phyloP scores from a whole-genome alignment of 2,113 vertebrate species.

The Semicossyphus pulcher region DNA sequence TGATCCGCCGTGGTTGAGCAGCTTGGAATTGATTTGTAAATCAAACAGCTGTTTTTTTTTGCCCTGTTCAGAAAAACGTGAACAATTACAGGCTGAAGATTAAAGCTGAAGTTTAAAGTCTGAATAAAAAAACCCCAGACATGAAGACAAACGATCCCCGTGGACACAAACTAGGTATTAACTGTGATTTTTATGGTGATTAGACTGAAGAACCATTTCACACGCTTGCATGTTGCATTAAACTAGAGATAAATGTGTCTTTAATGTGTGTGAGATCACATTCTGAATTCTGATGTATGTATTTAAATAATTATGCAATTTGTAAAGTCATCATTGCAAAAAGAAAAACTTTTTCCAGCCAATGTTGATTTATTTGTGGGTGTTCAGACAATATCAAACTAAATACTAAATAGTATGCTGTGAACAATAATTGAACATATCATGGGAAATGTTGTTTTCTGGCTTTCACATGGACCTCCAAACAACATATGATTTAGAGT shows the following conservation, averaged over 20 bases:
- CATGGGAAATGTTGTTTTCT: constrained; percentile 71
- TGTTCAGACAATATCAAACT: constrained; percentile 49
- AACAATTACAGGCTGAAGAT: constrained; percentile 6
- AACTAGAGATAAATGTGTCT: constrained; percentile 54
- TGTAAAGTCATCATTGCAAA: constrained; percentile 73
- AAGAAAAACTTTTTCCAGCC: constrained; percentile 59
- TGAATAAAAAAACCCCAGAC: too few species aligned
- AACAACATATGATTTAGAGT: constrained; percentile 69
- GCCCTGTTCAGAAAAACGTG: constrained; percentile 13
- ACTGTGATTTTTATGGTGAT: too few species aligned
- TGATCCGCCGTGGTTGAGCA: not conserved
- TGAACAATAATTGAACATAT: constrained; percentile 77
- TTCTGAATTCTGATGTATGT: constrained; percentile 54
- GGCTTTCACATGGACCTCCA: constrained; percentile 68
- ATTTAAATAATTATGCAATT: constrained; percentile 83
- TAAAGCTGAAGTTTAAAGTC: too few species aligned
- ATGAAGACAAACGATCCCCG: too few species aligned
- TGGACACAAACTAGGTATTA: too few species aligned
- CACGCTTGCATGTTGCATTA: constrained; percentile 70
- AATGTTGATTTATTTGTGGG: constrained; percentile 64
- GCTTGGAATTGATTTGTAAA: constrained; percentile 21
- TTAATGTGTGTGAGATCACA: constrained; percentile 56
- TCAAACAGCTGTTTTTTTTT: constrained; percentile 24
- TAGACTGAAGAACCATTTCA: constrained; percentile 24
- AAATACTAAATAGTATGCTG: constrained; percentile 64